These are phyloP conservation scores for Gallinago media DNA, from an alignment of 2,113 vertebrate genomes.

Conservation along the genomic window DNA sequence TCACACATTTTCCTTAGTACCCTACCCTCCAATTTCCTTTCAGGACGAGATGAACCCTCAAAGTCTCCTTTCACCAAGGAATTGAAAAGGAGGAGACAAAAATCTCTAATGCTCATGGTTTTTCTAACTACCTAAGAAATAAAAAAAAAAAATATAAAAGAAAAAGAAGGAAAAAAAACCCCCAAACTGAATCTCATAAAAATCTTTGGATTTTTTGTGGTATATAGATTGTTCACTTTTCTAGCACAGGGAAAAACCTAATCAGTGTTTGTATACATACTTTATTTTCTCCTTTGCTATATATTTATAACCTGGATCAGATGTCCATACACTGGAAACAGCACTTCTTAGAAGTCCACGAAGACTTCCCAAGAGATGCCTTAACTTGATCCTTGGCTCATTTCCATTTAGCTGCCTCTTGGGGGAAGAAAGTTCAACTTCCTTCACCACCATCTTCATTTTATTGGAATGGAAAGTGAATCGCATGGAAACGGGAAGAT, in stretches of 20 bases:
- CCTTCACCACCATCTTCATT: not conserved
- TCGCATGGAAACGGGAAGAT: not conserved
- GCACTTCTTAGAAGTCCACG: not conserved
- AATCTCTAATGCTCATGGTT: not conserved
- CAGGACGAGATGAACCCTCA: not conserved
- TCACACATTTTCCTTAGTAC: not conserved
- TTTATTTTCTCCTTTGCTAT: not conserved
- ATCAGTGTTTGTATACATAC: not conserved
- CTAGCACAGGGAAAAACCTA: not conserved
- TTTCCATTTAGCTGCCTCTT: not conserved
- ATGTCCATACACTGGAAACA: not conserved
- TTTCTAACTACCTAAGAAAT: not conserved
- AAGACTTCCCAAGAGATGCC: not conserved
- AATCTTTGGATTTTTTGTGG: not conserved
- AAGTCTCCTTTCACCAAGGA: not conserved
- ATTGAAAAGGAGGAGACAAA: not conserved
- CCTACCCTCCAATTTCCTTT: not conserved
- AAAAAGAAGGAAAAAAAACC: not conserved
- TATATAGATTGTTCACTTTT: not conserved
- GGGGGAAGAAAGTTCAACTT: not conserved
- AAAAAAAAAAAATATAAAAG: not conserved
- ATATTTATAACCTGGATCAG: slow-evolving; percentile 1
- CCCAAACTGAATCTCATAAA: not conserved
- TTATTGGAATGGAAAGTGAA: slow-evolving; percentile 19
- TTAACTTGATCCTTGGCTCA: not conserved